These are phyloP conservation scores for Ophthalmotilapia sp. DNA, from an alignment of 2,113 vertebrate genomes.

Conservation along the genomic window DNA sequence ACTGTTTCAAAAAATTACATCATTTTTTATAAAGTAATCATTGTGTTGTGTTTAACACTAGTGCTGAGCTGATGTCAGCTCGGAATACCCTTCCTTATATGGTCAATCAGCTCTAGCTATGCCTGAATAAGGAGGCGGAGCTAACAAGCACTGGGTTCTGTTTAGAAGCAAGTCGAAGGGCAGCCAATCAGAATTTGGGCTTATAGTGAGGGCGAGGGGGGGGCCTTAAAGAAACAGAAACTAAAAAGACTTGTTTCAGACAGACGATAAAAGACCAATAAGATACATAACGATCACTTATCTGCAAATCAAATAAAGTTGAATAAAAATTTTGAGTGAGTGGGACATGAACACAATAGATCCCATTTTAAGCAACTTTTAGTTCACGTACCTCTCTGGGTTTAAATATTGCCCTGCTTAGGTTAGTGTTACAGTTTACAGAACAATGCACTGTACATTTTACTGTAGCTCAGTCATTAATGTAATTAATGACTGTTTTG, in stretches of 20 bases:
- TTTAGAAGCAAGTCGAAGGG: background rate
- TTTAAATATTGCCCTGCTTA: background rate
- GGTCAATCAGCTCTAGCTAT: background rate
- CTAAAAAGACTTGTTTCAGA: background rate
- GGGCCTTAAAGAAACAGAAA: background rate
- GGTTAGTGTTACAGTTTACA: background rate
- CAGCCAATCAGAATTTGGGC: background rate
- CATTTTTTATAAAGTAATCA: background rate
- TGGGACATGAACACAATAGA: background rate
- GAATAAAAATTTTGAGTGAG: background rate
- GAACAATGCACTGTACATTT: background rate
- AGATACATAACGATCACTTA: background rate
- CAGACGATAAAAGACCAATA: background rate
- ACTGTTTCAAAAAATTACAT: background rate
- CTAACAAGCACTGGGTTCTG: background rate
- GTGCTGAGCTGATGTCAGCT: background rate
- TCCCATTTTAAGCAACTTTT: background rate
- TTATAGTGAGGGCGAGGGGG: background rate
- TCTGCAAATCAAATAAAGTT: background rate
- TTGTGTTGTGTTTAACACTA: background rate
- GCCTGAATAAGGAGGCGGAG: background rate
- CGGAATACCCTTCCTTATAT: background rate
- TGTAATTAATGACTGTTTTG: background rate
- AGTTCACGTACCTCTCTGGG: background rate
- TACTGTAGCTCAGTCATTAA: conserved; percentile 7